Base-by-base conservation (phyloP, 2,797 vertebrate genomes). In the Miopithecus talapoin region DNA sequence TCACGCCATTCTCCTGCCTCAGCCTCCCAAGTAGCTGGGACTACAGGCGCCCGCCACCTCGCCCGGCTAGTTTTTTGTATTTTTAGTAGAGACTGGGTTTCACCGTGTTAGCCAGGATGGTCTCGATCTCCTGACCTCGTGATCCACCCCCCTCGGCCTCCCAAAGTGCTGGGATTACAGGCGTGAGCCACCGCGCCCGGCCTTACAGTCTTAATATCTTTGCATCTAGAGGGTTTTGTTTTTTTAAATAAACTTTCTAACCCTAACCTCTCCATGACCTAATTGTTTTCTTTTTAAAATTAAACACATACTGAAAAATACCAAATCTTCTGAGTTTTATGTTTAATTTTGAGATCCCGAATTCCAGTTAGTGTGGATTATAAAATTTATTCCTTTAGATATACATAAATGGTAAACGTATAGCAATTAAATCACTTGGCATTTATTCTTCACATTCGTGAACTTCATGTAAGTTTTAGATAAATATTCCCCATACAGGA, bases 171-270 rank as follows among this genome's bases (percentile, higher is more conserved):
- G 48, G 14, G 48, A 50, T 50, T 50, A 50, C 14, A 50, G 48
- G 48, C 48, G 4, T 50, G 48, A 50, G 48, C 48, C 48, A 17
- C 48, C 48, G 4, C 48, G 14, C 48, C 48, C 1, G 4, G 30
- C 70, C 21, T 95, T 64, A n/a, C 50, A 83, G 30, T 61, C 26
- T 95, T 95, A 85, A 92, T n/a, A 92, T 95, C 46, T 68, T 88
- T 39, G 30, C 10, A 74, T 59, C 57, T 75, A 64, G 6, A 36
- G 22, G 17, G 33, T 14, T 85, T 61, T 41, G 50, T 21, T 55
- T 55, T 8, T 17, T 83, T 81, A 79, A 79, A n/a, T n/a, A 79
- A n/a, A 85, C 80, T 86, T 72, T 41, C 46, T 85, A 12, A 88
- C 17, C 1, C 61, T 74, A 70, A 78, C 2, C n/a, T 85, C 41